phyloP scores from a whole-genome alignment of 2,888 invertebrate species.

The Polylopha cassiicola region DNA sequence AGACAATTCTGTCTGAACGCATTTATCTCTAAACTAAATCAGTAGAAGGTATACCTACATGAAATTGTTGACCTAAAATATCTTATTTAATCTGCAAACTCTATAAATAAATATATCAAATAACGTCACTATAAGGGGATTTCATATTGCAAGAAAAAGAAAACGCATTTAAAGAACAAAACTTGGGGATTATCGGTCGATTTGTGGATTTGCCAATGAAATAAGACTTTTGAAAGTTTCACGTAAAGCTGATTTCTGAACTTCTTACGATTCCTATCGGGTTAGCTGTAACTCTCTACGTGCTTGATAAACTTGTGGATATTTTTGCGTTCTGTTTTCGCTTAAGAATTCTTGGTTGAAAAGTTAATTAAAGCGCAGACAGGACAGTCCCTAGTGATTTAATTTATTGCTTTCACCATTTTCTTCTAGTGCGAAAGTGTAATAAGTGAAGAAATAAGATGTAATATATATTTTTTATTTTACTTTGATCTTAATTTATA shows the following conservation, averaged over 20 bases:
- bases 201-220: background rate
- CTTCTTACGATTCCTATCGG: slow-evolving; percentile 29
- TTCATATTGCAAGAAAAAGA: too few species aligned
- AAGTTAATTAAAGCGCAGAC: slow-evolving; percentile 72
- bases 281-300: slow-evolving; percentile 37
- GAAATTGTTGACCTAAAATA: too few species aligned
- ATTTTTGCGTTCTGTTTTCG: slow-evolving; percentile 43
- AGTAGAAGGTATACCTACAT: too few species aligned
- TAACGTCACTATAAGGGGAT: too few species aligned
- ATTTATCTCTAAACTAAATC: too few species aligned
- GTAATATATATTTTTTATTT: too few species aligned
- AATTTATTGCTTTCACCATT: slow-evolving; percentile 64
- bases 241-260: slow-evolving; percentile 4
- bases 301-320: slow-evolving; percentile 41
- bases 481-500: too few species aligned
- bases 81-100: too few species aligned
- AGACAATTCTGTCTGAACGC: too few species aligned
- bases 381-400: slow-evolving; percentile 62
- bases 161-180: background rate
- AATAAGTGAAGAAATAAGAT: slow-evolving; percentile 8
- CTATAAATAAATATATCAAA: too few species aligned
- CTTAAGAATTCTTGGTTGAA: slow-evolving; percentile 57
- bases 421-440: slow-evolving; percentile 42
- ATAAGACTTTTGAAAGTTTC: background rate
- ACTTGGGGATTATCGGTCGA: background rate